Conservation (phyloP, 2,888 invertebrate genomes). For the Megamerina dolium region DNA sequence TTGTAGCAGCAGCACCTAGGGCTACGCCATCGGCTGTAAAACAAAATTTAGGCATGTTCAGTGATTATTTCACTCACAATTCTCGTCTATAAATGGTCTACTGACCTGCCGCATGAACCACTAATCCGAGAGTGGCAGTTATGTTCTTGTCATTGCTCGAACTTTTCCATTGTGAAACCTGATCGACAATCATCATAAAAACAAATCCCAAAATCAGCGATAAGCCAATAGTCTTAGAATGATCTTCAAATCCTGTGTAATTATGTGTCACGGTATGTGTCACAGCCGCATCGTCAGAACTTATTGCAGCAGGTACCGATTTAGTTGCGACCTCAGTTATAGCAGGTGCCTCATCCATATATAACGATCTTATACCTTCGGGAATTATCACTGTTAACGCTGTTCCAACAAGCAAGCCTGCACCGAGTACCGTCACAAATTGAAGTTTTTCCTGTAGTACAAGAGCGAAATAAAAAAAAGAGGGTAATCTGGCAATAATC, state of each 20-base stretch:
- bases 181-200: constrained; percentile 95
- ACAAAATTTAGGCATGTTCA: constrained; percentile 1
- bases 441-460: constrained; percentile 78
- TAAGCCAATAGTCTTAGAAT: constrained; percentile 66
- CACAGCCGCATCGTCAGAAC: background rate
- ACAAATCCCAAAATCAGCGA: constrained; percentile 90
- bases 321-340: background rate
- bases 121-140: constrained; percentile 92
- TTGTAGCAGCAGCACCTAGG: constrained; percentile 95
- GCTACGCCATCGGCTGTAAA: constrained; percentile 88
- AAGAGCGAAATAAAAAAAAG: background rate
- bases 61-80: background rate
- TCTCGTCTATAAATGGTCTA: background rate
- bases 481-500: too few species aligned
- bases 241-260: constrained; percentile 24
- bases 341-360: constrained; percentile 44
- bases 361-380: constrained; percentile 88
- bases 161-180: constrained; percentile 57
- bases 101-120: constrained; percentile 92
- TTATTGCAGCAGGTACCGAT: background rate
- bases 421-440: constrained; percentile 90
- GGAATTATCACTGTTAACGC: constrained; percentile 97
- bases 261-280: background rate
- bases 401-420: constrained; percentile 94
- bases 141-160: constrained; percentile 64